Evolutionary conservation across 35 echinoderm and acorn worm genomes (phyloP).

Genomic region (Acanthaster planci): DNA sequence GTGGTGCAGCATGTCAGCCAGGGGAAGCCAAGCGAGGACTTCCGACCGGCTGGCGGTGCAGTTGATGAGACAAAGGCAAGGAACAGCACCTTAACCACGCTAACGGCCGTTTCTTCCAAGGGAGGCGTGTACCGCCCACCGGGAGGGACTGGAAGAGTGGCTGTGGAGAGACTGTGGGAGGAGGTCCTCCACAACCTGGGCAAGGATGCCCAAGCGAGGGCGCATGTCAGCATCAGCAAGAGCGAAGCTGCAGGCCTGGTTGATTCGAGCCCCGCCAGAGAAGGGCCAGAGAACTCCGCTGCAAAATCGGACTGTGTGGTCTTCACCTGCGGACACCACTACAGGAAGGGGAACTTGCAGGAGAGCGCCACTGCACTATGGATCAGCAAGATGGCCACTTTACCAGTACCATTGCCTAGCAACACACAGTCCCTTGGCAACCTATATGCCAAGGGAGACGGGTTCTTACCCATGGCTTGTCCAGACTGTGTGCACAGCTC

Average conservation of each 20-base stretch:
- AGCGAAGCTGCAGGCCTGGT: slow-evolving; percentile 47
- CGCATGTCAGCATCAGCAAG: slow-evolving; percentile 31
- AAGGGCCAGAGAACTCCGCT: not conserved
- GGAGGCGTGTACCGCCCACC: not conserved
- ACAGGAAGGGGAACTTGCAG: slow-evolving; percentile 44
- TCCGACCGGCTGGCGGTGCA: not conserved
- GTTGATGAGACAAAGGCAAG: not conserved
- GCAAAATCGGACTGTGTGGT: slow-evolving; percentile 54
- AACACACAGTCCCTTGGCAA: slow-evolving; percentile 50
- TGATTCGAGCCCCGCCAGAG: slow-evolving; percentile 3
- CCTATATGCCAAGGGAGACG: slow-evolving; percentile 52
- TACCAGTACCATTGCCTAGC: slow-evolving; percentile 60
- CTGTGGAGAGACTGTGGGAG: slow-evolving; percentile 79
- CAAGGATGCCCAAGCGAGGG: slow-evolving; percentile 47
- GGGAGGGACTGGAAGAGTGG: slow-evolving; percentile 22
- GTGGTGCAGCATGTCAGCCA: slow-evolving; percentile 43
- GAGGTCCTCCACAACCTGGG: slow-evolving; percentile 76
- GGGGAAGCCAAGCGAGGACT: slow-evolving; percentile 22
- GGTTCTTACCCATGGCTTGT: slow-evolving; percentile 65
- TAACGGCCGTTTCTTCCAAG: not conserved
- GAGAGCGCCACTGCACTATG: slow-evolving; percentile 36
- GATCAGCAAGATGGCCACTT: slow-evolving; percentile 34
- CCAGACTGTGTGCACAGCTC: slow-evolving; percentile 74
- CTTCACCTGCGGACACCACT: slow-evolving; percentile 88
- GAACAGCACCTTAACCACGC: not conserved